These are phyloP conservation scores for Apis cerana DNA, from an alignment of 1,140 invertebrate species.

Conservation along the genomic window DNA sequence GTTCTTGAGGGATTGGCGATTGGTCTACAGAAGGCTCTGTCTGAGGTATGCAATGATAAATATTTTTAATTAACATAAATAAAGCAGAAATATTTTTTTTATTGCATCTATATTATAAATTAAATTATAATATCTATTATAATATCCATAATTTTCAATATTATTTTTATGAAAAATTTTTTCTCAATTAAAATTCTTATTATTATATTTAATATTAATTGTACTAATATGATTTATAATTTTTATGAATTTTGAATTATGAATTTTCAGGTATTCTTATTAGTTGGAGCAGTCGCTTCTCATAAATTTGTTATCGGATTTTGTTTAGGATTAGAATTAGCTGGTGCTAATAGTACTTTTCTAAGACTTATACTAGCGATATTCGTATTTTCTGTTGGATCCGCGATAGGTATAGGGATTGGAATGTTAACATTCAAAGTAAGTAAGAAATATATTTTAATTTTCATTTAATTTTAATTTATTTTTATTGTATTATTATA, in stretches of 20 bases:
- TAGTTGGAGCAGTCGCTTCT: conserved; percentile 87
- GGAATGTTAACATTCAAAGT: conserved; percentile 79
- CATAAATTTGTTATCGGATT: conserved; percentile 91
- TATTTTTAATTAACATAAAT: background rate
- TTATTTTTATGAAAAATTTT: background rate
- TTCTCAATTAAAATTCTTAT: too few species aligned
- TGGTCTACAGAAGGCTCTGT: conserved; percentile 85
- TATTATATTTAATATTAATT: background rate
- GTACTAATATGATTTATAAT: background rate
- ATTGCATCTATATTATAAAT: background rate
- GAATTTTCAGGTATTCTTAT: conserved; percentile 84
- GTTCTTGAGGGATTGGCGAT: conserved; percentile 92
- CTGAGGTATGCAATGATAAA: conserved; percentile 80
- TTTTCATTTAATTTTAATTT: background rate
- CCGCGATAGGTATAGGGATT: conserved; percentile 85
- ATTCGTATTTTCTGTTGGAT: conserved; percentile 85
- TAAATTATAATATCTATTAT: background rate
- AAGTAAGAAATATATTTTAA: conserved; percentile 18
- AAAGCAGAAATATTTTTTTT: background rate
- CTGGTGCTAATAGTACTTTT: conserved; percentile 78
- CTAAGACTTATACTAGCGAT: conserved; percentile 83
- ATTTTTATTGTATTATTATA: too few species aligned
- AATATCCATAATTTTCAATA: background rate
- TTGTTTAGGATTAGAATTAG: conserved; percentile 88
- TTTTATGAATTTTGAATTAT: background rate